These are phyloP conservation scores for Caenorhabditis drosophilae DNA, from an alignment of 2,888 invertebrate species.

Conservation along the genomic window DNA sequence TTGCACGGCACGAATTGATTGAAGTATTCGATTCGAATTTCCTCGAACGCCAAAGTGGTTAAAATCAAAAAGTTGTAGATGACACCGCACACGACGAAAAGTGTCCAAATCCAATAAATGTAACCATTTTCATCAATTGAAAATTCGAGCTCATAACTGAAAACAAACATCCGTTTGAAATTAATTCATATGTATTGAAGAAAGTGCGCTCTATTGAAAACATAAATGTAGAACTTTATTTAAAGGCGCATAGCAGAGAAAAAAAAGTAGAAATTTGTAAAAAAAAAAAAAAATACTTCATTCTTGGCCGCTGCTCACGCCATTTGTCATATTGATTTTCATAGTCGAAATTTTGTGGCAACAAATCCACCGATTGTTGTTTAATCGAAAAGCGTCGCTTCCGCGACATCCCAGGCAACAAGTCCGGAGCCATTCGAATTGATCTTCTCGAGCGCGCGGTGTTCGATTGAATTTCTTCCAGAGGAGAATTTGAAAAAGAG, in stretches of 20 bases:
- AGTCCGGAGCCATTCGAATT: too few species aligned
- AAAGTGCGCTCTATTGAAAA: too few species aligned
- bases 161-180: too few species aligned
- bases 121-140: constrained; percentile 30
- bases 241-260: too few species aligned
- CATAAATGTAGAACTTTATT: too few species aligned
- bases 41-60: constrained; percentile 43
- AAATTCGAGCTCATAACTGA: constrained; percentile 15
- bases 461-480: too few species aligned
- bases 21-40: constrained; percentile 16
- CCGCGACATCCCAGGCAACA: too few species aligned
- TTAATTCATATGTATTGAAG: too few species aligned
- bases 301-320: too few species aligned
- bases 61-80: constrained; percentile 50
- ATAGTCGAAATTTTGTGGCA: constrained; percentile 24
- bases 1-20: constrained; percentile 48
- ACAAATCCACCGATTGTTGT: neutral
- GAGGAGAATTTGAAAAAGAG: neutral
- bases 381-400: constrained; percentile 1
- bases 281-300: neutral
- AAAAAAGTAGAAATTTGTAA: neutral
- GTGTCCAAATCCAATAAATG: constrained; percentile 46
- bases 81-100: constrained; percentile 38
- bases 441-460: too few species aligned
- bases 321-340: constrained; percentile 44